Percentiles rank a stretch among this genome's conserved stretches.
phyloP scores from a whole-genome alignment of 2,888 invertebrate genomes.

The Hirtodrosophila cameraria region DNA sequence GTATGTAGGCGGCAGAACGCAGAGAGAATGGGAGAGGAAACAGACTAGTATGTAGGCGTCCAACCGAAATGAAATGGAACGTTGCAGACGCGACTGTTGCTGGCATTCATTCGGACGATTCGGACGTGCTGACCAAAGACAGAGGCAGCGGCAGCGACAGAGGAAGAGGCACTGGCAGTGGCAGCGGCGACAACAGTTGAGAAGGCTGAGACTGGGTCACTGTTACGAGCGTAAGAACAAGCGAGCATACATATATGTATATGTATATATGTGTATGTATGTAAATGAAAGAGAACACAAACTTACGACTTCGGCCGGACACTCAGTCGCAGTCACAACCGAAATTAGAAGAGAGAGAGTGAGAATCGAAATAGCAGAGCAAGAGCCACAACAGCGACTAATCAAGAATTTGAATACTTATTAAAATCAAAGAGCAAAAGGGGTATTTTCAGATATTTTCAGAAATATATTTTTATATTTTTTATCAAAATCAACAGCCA shows the following conservation, averaged over 20 bases:
- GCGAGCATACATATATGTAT: conserved; percentile 32
- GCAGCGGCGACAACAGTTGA: conserved; percentile 1
- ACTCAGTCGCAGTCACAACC: conserved; percentile 23
- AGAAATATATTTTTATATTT: too few relatives aligned
- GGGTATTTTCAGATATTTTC: too few relatives aligned
- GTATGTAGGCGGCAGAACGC: conserved; percentile 47
- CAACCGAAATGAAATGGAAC: conserved; percentile 64
- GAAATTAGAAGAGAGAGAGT: conserved; percentile 53
- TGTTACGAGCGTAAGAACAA: conserved; percentile 78
- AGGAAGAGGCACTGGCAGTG: conserved; percentile 2
- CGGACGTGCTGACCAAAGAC: conserved; percentile 3
- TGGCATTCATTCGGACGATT: conserved; percentile 44
- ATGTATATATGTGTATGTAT: not conserved
- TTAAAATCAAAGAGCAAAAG: too few relatives aligned
- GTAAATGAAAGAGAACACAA: conserved; percentile 12
- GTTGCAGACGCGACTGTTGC: conserved; percentile 20
- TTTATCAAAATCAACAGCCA: too few relatives aligned
- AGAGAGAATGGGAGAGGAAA: conserved; percentile 18
- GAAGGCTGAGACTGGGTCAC: conserved; percentile 80
- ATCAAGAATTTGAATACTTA: conserved; percentile 51
- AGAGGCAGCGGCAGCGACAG: conserved; percentile 2
- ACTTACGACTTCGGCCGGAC: conserved; percentile 3
- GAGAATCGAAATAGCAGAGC: conserved; percentile 4
- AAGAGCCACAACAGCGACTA: conserved; percentile 11
- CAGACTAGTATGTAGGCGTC: conserved; percentile 48